Percentiles rank a stretch among this genome's conserved stretches.
phyloP scores from a whole-genome alignment of 2,113 vertebrate species.

The Cromileptes altivelis region DNA sequence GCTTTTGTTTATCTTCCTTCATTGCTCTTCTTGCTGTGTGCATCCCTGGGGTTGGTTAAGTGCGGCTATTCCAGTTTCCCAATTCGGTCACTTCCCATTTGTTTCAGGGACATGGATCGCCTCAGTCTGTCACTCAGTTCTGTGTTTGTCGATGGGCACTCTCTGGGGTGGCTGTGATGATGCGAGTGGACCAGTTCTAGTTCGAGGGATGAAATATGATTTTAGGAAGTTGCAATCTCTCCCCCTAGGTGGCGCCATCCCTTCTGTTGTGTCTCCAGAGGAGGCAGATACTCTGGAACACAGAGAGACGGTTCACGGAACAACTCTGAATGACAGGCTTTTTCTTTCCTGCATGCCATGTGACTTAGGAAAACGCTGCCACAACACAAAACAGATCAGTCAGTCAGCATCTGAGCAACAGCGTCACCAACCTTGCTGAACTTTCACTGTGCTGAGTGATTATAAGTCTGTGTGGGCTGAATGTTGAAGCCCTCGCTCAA shows the following conservation, averaged over 20 bases:
- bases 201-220: slow-evolving; percentile 43
- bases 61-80: slow-evolving; percentile 42
- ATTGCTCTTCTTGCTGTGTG: slow-evolving; percentile 71
- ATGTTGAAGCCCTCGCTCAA: not conserved
- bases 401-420: slow-evolving; percentile 2
- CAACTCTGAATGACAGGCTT: slow-evolving; percentile 28
- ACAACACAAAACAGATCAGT: slow-evolving; percentile 32
- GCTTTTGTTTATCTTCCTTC: slow-evolving; percentile 60
- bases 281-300: slow-evolving; percentile 92
- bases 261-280: slow-evolving; percentile 90
- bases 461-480: not conserved
- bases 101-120: slow-evolving; percentile 40
- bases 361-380: slow-evolving; percentile 6
- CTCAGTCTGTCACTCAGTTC: slow-evolving; percentile 56
- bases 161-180: slow-evolving; percentile 74
- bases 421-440: not conserved
- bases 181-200: slow-evolving; percentile 75
- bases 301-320: slow-evolving; percentile 54
- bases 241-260: slow-evolving; percentile 91
- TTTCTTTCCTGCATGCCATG: slow-evolving; percentile 1
- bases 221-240: slow-evolving; percentile 86
- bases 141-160: slow-evolving; percentile 69
- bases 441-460: not conserved
- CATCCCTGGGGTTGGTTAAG: slow-evolving; percentile 64
- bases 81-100: slow-evolving; percentile 59